Evolutionary conservation across 2,113 vertebrate genomes (phyloP).

Genomic region (Etheostoma spectabile): DNA sequence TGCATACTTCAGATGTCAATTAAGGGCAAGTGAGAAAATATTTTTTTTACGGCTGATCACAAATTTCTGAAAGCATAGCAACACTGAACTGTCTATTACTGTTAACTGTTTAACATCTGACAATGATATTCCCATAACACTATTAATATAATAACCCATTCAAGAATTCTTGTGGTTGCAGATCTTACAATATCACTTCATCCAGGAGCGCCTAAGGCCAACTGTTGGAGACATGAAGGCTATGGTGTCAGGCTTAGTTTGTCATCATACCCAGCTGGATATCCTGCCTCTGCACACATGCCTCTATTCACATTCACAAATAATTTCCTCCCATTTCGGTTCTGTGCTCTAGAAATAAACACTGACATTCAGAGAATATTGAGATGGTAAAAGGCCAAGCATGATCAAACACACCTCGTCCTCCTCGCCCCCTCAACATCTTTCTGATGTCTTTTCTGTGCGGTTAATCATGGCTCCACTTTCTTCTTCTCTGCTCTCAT

Average conservation of each 20-base stretch:
- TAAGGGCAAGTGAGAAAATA: not conserved
- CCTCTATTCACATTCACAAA: constrained; percentile 56
- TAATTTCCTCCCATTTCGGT: constrained; percentile 40
- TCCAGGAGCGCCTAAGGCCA: not conserved
- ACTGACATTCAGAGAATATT: constrained; percentile 42
- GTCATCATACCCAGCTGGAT: constrained; percentile 25
- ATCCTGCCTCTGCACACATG: constrained; percentile 16
- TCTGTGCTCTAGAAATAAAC: constrained; percentile 38
- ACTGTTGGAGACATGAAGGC: constrained; percentile 9
- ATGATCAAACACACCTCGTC: constrained; percentile 16
- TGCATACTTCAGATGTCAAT: no score
- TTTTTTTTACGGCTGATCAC: not conserved
- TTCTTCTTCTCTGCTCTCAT: not conserved
- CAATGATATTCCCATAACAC: not conserved
- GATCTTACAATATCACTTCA: constrained; percentile 29
- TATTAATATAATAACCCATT: constrained; percentile 11
- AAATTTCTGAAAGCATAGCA: not conserved
- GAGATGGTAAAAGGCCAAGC: constrained; percentile 31
- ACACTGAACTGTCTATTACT: not conserved
- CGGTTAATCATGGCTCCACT: constrained; percentile 6
- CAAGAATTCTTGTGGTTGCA: not conserved
- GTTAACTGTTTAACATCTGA: not conserved
- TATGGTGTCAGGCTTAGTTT: constrained; percentile 34
- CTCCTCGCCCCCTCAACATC: not conserved
- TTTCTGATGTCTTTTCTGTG: not conserved